Evolutionary conservation across 2,888 invertebrate species (phyloP), one percentile per base, ranked within the genome.

Genomic region (Ophion ventricosus): DNA sequence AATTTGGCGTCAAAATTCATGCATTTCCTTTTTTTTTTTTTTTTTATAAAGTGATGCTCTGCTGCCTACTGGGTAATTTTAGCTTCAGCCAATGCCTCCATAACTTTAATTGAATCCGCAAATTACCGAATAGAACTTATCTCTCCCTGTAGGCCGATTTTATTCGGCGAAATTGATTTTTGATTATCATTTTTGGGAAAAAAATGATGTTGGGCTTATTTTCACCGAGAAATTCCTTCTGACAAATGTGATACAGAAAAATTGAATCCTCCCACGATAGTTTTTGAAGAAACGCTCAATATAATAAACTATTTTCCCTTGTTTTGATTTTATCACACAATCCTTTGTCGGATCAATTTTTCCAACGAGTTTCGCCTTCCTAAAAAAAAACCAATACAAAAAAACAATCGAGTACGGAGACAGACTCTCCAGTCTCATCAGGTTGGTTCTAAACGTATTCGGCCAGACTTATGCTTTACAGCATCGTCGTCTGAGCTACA

Each of bases 401-500:
- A 29, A 77, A 61, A n/a, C n/a, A 66, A n/a, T 11, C 20, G 80
- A 84, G 73, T 57, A 67, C 77, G 73, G 80, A 84, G 83, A 80
- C 77, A 67, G 77, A 80, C 80, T 73, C 77, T 84, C 83, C 73
- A 69, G 72, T 80, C 85, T 78, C 69, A 83, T 64, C 59, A 78
- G 70, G 59, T 66, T 81, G 76, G 77, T 74, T 82, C 85, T 86
- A 82, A 85, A 87, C 84, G 82, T 84, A 85, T 84, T 85, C 81
- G 84, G 85, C 84, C 84, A 85, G 85, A 87, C 82, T 81, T 86
- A 83, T 82, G 73, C 81, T 74, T 88, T 94, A 84, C 95, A 98
- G 97, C 97, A 97, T 93, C 97, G 98, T 80, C 96, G 98, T 79
- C 94, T 98, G 89, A 98, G 98, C 94, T 98, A 98, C 95, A 98